Conservation (phyloP, 2,888 invertebrate genomes). For the Helleia helle region DNA sequence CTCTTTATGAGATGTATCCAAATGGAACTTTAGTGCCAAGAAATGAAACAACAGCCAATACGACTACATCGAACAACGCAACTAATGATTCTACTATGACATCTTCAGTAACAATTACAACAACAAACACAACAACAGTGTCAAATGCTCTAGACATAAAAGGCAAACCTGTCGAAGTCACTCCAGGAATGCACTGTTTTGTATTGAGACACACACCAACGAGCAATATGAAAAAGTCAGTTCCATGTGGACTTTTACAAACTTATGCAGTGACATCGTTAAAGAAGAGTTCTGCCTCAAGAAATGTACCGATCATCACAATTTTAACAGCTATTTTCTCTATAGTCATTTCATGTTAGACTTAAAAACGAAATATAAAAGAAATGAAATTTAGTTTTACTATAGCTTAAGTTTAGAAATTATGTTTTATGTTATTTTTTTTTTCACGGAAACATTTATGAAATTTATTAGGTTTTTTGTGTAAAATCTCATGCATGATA, state of each 20-base stretch:
- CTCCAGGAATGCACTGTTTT: conserved; percentile 55
- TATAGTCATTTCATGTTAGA: conserved; percentile 20
- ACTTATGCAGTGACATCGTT: conserved; percentile 51
- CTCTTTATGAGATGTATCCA: conserved; percentile 38
- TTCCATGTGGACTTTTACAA: conserved; percentile 52
- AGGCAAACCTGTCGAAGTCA: conserved; percentile 49
- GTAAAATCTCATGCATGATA: too few relatives aligned
- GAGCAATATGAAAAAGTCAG: conserved; percentile 40
- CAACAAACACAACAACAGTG: conserved; percentile 48
- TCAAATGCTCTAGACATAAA: conserved; percentile 57
- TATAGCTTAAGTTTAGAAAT: too few relatives aligned
- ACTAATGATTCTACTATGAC: conserved; percentile 25
- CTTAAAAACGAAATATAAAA: too few relatives aligned
- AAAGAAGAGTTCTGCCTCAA: conserved; percentile 40
- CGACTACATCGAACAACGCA: conserved; percentile 25
- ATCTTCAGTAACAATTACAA: conserved; percentile 40
- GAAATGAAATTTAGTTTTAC: too few relatives aligned
- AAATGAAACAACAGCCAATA: conserved; percentile 30
- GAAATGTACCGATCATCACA: conserved; percentile 39
- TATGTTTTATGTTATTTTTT: too few relatives aligned
- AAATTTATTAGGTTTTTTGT: too few relatives aligned
- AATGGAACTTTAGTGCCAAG: conserved; percentile 50
- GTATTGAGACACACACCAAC: conserved; percentile 38
- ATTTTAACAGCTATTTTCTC: conserved; percentile 30
- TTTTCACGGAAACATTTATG: too few relatives aligned